Percentiles rank a stretch among this genome's conserved stretches.
Evolutionary conservation across 2,888 invertebrate species (phyloP).

Genomic region (Hyles lineata): DNA sequence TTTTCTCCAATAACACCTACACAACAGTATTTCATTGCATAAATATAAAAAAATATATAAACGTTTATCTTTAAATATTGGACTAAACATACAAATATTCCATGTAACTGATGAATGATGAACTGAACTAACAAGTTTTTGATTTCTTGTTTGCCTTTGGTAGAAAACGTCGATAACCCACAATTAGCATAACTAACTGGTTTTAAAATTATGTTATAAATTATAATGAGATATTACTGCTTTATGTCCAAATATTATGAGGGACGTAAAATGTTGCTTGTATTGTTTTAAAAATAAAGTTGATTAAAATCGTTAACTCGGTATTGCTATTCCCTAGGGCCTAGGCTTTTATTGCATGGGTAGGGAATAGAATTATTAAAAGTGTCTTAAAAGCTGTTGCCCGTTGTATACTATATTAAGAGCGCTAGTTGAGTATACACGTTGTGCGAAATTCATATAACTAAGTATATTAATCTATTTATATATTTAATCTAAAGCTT

Average conservation of each 20-base stretch:
- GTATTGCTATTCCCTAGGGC: not conserved
- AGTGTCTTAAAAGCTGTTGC: not conserved
- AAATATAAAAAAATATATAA: no score
- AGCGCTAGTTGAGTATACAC: not conserved
- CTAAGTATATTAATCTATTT: not conserved
- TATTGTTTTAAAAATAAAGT: not conserved
- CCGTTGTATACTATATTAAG: not conserved
- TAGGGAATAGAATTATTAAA: not conserved
- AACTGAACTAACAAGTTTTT: not conserved
- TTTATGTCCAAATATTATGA: not conserved
- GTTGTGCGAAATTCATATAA: not conserved
- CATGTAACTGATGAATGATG: not conserved
- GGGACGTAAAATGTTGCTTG: not conserved
- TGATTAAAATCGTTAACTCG: not conserved
- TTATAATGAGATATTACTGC: not conserved
- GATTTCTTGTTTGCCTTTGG: not conserved
- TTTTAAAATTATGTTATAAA: not conserved
- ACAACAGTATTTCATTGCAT: no score
- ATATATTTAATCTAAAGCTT: not conserved
- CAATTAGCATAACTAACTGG: slow-evolving; percentile 8
- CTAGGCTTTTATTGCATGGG: not conserved
- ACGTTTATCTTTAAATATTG: no score
- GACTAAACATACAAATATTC: not conserved
- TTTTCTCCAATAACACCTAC: no score
- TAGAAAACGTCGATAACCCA: not conserved